Conservation (phyloP, 2,888 invertebrate genomes). For the Trissolcus japonicus region DNA sequence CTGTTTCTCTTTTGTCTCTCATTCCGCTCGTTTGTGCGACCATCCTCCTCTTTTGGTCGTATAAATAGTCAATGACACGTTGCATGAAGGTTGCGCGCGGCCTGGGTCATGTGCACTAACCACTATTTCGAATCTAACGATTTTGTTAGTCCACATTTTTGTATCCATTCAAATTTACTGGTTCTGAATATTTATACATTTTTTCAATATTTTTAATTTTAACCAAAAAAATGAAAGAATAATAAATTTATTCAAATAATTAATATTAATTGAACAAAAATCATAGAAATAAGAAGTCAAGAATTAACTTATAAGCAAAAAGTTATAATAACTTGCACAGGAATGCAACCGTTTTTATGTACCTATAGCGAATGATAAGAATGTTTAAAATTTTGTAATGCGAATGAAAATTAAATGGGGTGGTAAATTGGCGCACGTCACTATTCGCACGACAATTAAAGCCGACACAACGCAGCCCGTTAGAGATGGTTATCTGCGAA, state of each 20-base stretch:
- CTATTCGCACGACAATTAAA: slow-evolving; percentile 30
- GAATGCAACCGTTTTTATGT: not conserved
- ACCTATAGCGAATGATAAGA: too few relatives aligned
- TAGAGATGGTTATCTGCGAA: slow-evolving; percentile 33
- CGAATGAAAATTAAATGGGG: not conserved
- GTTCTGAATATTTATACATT: too few relatives aligned
- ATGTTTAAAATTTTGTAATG: not conserved
- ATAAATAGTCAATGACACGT: slow-evolving; percentile 69
- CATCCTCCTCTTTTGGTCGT: slow-evolving; percentile 56
- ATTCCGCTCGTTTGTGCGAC: slow-evolving; percentile 24
- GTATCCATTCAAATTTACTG: too few relatives aligned
- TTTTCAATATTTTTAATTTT: too few relatives aligned
- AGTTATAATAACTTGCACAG: not conserved
- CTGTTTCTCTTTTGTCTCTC: slow-evolving; percentile 54
- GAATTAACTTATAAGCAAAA: too few relatives aligned
- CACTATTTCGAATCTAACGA: slow-evolving; percentile 36
- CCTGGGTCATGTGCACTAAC: slow-evolving; percentile 57
- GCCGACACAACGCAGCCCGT: slow-evolving; percentile 14
- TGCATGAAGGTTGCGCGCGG: slow-evolving; percentile 63
- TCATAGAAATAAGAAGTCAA: not conserved
- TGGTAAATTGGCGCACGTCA: slow-evolving; percentile 11
- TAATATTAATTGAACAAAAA: not conserved
- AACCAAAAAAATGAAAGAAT: too few relatives aligned
- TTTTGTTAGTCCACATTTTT: not conserved
- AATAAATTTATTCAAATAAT: too few relatives aligned